These are phyloP conservation scores for Elmis aenea DNA, from an alignment of 2,888 invertebrate species.

Conservation along the genomic window DNA sequence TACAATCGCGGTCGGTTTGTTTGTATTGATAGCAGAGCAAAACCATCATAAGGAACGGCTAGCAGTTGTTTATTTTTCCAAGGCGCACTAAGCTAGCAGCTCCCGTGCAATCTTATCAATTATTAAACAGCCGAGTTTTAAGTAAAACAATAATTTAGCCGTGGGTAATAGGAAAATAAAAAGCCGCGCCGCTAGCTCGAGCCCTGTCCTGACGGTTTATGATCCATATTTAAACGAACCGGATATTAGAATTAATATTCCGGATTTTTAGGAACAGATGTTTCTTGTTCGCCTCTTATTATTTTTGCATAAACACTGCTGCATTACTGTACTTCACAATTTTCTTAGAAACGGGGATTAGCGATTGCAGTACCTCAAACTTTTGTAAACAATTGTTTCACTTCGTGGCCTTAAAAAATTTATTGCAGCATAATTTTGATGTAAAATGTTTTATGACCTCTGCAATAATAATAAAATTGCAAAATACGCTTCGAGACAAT, in stretches of 20 bases:
- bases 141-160: constrained; percentile 47
- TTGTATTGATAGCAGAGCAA: no score
- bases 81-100: constrained; percentile 16
- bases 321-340: no score
- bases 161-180: constrained; percentile 44
- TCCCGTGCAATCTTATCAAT: constrained; percentile 43
- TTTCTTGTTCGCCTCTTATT: constrained; percentile 34
- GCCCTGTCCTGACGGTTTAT: constrained; percentile 31
- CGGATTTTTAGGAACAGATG: constrained; percentile 41
- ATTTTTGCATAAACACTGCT: constrained; percentile 24
- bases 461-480: no score
- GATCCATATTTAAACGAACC: constrained; percentile 34
- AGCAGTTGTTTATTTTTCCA: constrained; percentile 19
- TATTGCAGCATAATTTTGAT: no score
- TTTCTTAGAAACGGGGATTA: constrained; percentile 13
- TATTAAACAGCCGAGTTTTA: constrained; percentile 45
- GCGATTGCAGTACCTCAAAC: no score
- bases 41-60: no score
- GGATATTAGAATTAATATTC: constrained; percentile 41
- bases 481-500: no score
- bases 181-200: constrained; percentile 30
- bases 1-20: no score
- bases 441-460: no score
- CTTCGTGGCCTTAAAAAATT: no score
- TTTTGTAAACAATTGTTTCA: no score